Conservation (phyloP, 2,797 vertebrate genomes). For the Paratrypauchen microcephalus region DNA sequence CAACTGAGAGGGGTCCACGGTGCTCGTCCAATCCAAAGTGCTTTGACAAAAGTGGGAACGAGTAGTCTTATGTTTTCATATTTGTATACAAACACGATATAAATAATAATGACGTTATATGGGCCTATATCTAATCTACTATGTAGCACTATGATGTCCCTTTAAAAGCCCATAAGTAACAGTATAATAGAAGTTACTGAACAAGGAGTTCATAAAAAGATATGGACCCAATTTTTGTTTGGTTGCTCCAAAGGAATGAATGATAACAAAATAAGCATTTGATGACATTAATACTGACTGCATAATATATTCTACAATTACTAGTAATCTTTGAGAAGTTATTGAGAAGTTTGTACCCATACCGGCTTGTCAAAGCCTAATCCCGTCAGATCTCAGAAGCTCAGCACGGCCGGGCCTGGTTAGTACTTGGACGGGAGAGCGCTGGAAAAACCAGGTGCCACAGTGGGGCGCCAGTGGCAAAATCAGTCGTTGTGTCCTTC, state of each 20-base stretch:
- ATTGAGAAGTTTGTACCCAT: too few relatives aligned
- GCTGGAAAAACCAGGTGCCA: too few relatives aligned
- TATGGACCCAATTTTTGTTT: too few relatives aligned
- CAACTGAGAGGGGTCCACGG: slow-evolving; percentile 27
- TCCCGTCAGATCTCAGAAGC: too few relatives aligned
- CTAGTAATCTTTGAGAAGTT: neutral
- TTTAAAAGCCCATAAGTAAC: slow-evolving; percentile 28
- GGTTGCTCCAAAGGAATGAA: too few relatives aligned
- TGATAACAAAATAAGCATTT: too few relatives aligned
- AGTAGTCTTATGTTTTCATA: slow-evolving; percentile 69
- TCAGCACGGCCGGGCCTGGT: too few relatives aligned
- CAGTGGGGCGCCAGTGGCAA: too few relatives aligned
- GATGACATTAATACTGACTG: neutral
- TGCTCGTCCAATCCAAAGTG: slow-evolving; percentile 70
- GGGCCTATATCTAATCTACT: slow-evolving; percentile 40
- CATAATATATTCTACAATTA: neutral
- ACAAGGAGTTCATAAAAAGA: neutral
- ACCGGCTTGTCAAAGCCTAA: too few relatives aligned
- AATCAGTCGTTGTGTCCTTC: too few relatives aligned
- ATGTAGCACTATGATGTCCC: slow-evolving; percentile 41
- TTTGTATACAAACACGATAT: slow-evolving; percentile 53
- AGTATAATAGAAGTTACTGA: neutral
- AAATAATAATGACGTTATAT: slow-evolving; percentile 67
- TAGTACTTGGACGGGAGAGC: too few relatives aligned
- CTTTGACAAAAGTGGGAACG: slow-evolving; percentile 66